Base-by-base conservation (phyloP, 2,113 vertebrate species). In the Muscicapa adusta region DNA sequence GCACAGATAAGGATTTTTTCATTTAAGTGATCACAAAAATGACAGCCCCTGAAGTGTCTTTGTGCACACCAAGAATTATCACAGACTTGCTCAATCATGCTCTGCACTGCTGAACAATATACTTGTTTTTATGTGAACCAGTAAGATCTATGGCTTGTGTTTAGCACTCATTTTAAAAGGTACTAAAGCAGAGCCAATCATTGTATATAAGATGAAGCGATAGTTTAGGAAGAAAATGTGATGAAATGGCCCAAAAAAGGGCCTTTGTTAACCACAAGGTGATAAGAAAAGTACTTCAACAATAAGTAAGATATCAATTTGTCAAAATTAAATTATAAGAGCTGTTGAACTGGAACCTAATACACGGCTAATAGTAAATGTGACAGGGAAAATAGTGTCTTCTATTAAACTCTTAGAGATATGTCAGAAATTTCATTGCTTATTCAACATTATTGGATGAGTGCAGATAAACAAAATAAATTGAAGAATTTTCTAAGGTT, bases 241-340 rank as follows among this genome's bases (percentile, higher is more conserved):
- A 94, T 84, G 38, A 94, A 96, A 94, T 51, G 36, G 85, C 91
- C 80, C 84, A 92, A 91, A 95, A 94, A 51, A 79, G 25, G 31
- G 33, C 5, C 36, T 77, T 80, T 92, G 67, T 71, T 90, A 96
- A 95, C 72, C 40, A 91, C 47, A 93, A 65, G 16, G 61, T 62
- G 76, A 87, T 91, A 90, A 84, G 88, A 80, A 77, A 65, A 86
- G 62, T 47, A 75, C 40, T 75, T 88, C 51, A 65, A 88, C 43
- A 82, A 91, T 93, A 97, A 97, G 91, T 11, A 54, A 86, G 84
- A 65, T 53, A 95, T 80, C 50, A 92, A 85, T 97, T 94, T 96
- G 61, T 95, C 94, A 96, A 95, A 96, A 96, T 81, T 88, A 89
- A 97, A 97, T 97, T 97, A 90, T 75, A 94, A 87, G 29, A 87